Evolutionary conservation across 1,140 invertebrate species (phyloP).

Genomic region (Octopus bimaculoides): DNA sequence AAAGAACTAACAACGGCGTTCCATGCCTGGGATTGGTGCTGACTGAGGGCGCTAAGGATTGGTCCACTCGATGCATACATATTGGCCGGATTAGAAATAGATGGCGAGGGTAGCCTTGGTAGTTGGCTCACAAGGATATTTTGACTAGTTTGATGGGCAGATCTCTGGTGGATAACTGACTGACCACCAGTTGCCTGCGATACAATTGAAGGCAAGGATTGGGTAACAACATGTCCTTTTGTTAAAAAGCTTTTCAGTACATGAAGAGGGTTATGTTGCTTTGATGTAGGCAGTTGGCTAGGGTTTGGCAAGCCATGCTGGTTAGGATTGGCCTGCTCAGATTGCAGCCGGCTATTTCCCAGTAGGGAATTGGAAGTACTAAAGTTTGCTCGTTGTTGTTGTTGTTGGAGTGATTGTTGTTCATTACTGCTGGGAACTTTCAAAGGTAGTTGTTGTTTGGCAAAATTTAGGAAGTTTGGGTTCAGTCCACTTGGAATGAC

Average conservation of each 20-base stretch:
- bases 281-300: background rate
- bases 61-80: background rate
- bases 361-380: background rate
- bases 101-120: background rate
- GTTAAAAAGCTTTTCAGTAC: background rate
- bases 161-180: slow-evolving; percentile 5
- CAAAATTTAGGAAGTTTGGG: background rate
- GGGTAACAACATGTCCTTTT: background rate
- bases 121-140: background rate
- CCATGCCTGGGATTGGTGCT: background rate
- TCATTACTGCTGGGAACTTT: background rate
- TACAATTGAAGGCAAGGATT: slow-evolving; percentile 1
- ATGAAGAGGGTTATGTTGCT: background rate
- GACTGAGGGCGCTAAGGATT: background rate
- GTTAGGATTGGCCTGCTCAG: background rate
- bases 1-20: background rate
- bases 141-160: background rate
- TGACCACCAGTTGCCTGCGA: background rate
- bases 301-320: background rate
- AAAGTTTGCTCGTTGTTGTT: background rate
- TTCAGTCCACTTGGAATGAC: background rate
- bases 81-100: slow-evolving; percentile 5
- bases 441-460: slow-evolving; percentile 11
- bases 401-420: background rate
- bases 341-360: background rate